A percentile compares a stretch with the other conserved stretches of the same genome.
Evolutionary conservation across 2,888 invertebrate genomes (phyloP).

Genomic region (Cryptops parisi): DNA sequence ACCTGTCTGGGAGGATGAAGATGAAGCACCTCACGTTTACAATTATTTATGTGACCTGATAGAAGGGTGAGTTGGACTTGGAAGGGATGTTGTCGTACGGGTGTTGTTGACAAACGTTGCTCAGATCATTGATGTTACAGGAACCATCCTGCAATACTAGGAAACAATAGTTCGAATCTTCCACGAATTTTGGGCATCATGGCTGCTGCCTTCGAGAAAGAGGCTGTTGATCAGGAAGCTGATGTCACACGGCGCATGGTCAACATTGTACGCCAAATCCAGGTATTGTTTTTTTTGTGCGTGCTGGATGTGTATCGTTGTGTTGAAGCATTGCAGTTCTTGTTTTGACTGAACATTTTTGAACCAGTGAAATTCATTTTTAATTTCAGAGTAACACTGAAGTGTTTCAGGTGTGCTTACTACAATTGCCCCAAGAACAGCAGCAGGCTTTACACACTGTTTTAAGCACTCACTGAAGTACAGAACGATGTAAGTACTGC

Average conservation of each 20-base stretch:
- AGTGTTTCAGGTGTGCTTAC: slow-evolving; percentile 63
- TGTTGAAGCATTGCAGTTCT: too few relatives aligned
- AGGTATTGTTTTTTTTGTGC: slow-evolving; percentile 39
- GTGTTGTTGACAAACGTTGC: slow-evolving; percentile 1
- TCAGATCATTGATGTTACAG: slow-evolving; percentile 10
- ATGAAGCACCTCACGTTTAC: slow-evolving; percentile 92
- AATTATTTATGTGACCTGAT: slow-evolving; percentile 89
- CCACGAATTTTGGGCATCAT: slow-evolving; percentile 75
- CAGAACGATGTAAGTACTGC: too few relatives aligned
- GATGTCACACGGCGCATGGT: slow-evolving; percentile 64
- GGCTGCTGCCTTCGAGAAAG: slow-evolving; percentile 73
- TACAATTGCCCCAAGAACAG: slow-evolving; percentile 59
- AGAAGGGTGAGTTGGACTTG: slow-evolving; percentile 41
- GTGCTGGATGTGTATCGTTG: too few relatives aligned
- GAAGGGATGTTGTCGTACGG: neutral
- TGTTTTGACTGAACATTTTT: neutral
- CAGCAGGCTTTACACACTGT: slow-evolving; percentile 57
- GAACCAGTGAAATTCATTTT: neutral
- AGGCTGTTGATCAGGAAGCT: slow-evolving; percentile 58
- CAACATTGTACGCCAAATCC: slow-evolving; percentile 70
- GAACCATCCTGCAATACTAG: slow-evolving; percentile 74
- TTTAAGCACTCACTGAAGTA: slow-evolving; percentile 19
- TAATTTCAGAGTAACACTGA: slow-evolving; percentile 49
- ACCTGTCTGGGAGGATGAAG: slow-evolving; percentile 89
- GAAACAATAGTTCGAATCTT: slow-evolving; percentile 74